These are phyloP conservation scores for Oreotrochilus melanogaster DNA, from an alignment of 2,113 vertebrate species.

Conservation along the genomic window DNA sequence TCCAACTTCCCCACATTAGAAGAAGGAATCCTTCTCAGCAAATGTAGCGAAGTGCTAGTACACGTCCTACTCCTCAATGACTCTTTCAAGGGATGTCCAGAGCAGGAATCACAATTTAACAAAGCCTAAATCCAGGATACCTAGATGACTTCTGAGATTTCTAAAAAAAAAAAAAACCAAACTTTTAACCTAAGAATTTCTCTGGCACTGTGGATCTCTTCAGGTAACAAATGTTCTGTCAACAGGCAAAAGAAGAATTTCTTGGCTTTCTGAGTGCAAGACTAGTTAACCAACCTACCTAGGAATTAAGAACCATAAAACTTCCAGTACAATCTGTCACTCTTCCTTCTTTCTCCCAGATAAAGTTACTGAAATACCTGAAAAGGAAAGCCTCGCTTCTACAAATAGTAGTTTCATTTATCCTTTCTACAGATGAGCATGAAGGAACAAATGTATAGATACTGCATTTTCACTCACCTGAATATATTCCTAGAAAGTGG, in stretches of 20 bases:
- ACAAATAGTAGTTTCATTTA: not conserved
- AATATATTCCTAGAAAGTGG: not conserved
- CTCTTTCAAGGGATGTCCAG: not conserved
- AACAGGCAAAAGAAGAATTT: not conserved
- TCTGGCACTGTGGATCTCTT: not conserved
- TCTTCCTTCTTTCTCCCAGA: not conserved
- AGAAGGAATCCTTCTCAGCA: not conserved
- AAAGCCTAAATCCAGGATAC: not conserved
- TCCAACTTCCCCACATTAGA: not conserved
- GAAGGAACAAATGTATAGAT: not conserved
- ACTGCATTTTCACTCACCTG: not conserved
- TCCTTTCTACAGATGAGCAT: not conserved
- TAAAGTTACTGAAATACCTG: not conserved
- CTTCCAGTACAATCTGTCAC: not conserved
- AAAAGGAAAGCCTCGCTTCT: not conserved
- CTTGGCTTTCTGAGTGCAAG: not conserved
- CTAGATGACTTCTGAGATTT: not conserved
- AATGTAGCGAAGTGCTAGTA: rapidly evolving
- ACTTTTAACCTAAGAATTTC: not conserved
- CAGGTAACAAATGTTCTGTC: not conserved
- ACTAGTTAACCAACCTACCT: not conserved
- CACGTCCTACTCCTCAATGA: not conserved
- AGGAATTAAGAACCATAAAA: not conserved
- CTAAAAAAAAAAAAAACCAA: not conserved
- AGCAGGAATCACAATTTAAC: not conserved